Conservation (phyloP, 2,113 vertebrate species). For the Hyla sarda region DNA sequence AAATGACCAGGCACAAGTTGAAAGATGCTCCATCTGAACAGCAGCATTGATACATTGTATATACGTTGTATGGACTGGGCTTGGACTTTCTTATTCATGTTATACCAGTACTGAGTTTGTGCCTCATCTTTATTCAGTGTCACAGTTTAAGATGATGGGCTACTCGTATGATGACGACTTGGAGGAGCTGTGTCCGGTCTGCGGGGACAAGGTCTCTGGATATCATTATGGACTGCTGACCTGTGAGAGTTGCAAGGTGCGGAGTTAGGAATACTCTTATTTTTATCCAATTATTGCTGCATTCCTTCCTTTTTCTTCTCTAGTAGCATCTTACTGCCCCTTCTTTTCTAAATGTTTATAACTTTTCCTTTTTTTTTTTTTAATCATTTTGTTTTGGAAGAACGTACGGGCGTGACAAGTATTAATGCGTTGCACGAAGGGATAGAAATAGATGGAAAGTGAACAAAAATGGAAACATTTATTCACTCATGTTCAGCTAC, state of each 20-base stretch:
- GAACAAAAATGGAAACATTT: too few relatives aligned
- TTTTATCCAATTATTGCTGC: not conserved
- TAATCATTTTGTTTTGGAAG: not conserved
- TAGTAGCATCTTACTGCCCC: not conserved
- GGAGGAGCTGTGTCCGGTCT: slow-evolving; percentile 97
- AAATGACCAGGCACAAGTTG: not conserved
- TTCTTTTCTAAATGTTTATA: not conserved
- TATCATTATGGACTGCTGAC: slow-evolving; percentile 98
- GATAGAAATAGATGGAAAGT: too few relatives aligned
- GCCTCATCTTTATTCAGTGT: slow-evolving; percentile 75
- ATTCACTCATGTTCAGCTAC: too few relatives aligned
- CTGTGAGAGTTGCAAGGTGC: slow-evolving; percentile 99
- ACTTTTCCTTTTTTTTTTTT: too few relatives aligned
- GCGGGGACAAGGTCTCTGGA: slow-evolving; percentile 97
- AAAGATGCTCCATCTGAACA: not conserved
- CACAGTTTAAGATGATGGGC: slow-evolving; percentile 99
- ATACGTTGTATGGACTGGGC: not conserved
- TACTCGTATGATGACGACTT: slow-evolving; percentile 98
- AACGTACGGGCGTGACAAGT: not conserved
- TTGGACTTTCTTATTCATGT: not conserved
- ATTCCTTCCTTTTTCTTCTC: not conserved
- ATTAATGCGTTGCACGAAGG: not conserved
- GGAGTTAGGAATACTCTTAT: slow-evolving; percentile 53
- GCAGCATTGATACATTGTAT: not conserved
- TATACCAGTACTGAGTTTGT: not conserved